These are phyloP conservation scores for Hephaestus fuliginosus DNA, from an alignment of 2,797 vertebrate genomes.

Conservation along the genomic window DNA sequence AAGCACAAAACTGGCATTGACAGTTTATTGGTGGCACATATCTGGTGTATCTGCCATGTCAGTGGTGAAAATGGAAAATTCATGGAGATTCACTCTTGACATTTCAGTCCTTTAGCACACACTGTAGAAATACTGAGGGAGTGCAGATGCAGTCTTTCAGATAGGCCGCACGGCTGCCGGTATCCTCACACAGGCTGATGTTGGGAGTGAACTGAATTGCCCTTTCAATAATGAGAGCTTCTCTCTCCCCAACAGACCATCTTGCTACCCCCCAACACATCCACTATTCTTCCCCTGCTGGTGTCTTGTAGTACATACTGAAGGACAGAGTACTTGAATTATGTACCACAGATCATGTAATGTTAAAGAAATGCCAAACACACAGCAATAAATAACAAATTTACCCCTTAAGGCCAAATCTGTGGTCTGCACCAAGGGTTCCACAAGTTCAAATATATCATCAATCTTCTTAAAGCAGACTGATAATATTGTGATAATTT, in stretches of 20 bases:
- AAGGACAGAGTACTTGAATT: background rate
- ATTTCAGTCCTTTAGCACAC: conserved; percentile 12
- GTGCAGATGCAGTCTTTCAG: background rate
- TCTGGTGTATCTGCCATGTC: background rate
- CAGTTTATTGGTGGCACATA: background rate
- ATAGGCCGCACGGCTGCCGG: conserved; percentile 7
- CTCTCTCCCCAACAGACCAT: background rate
- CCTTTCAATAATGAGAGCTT: conserved; percentile 42
- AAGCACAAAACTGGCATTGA: background rate
- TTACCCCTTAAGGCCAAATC: background rate
- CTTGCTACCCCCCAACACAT: background rate
- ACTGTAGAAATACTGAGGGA: background rate
- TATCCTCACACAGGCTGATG: background rate
- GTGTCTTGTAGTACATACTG: background rate
- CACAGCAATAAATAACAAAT: background rate
- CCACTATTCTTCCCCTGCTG: background rate
- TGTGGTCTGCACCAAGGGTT: background rate
- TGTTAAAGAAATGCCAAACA: conserved; percentile 5
- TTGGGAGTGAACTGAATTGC: conserved; percentile 27
- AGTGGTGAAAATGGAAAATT: background rate
- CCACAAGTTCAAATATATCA: background rate
- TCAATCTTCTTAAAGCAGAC: background rate
- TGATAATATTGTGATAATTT: background rate
- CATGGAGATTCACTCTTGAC: conserved; percentile 4
- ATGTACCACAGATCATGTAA: background rate